Conservation (phyloP, 1,140 invertebrate species). For the Drosophila neocordata region DNA sequence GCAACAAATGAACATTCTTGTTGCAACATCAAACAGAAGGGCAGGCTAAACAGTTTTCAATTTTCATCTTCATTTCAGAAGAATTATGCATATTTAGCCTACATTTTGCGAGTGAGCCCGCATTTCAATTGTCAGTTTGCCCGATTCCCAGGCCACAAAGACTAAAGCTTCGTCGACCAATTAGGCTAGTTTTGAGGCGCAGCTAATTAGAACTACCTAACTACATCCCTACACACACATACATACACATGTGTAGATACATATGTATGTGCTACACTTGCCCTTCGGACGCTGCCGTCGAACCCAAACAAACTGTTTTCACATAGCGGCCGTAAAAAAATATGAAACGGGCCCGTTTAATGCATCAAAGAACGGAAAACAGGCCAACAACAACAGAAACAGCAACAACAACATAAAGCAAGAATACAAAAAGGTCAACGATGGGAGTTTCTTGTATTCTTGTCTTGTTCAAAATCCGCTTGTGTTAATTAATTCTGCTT, state of each 20-base stretch:
- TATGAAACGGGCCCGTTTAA: slow-evolving; percentile 38
- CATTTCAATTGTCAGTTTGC: slow-evolving; percentile 38
- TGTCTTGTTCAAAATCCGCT: slow-evolving; percentile 12
- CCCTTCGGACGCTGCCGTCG: slow-evolving; percentile 11
- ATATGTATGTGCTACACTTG: background rate
- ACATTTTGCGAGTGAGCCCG: background rate
- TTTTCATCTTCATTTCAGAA: slow-evolving; percentile 20
- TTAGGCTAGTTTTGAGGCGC: slow-evolving; percentile 52
- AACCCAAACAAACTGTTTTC: slow-evolving; percentile 26
- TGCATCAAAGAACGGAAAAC: background rate
- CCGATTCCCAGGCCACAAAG: slow-evolving; percentile 12
- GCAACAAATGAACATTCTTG: too few relatives aligned
- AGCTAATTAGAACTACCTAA: slow-evolving; percentile 50
- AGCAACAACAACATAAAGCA: slow-evolving; percentile 11
- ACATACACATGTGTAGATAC: background rate
- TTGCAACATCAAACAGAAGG: background rate
- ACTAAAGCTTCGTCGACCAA: slow-evolving; percentile 18
- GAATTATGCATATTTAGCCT: background rate
- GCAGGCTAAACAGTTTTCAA: background rate
- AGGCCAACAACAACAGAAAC: slow-evolving; percentile 14
- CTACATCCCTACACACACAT: background rate
- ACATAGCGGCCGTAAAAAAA: slow-evolving; percentile 30
- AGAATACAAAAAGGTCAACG: slow-evolving; percentile 13
- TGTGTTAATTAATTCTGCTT: slow-evolving; percentile 55
- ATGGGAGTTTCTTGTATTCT: slow-evolving; percentile 11